Base-by-base conservation (phyloP, 2,797 vertebrate genomes). In the Anguilla obscura region DNA sequence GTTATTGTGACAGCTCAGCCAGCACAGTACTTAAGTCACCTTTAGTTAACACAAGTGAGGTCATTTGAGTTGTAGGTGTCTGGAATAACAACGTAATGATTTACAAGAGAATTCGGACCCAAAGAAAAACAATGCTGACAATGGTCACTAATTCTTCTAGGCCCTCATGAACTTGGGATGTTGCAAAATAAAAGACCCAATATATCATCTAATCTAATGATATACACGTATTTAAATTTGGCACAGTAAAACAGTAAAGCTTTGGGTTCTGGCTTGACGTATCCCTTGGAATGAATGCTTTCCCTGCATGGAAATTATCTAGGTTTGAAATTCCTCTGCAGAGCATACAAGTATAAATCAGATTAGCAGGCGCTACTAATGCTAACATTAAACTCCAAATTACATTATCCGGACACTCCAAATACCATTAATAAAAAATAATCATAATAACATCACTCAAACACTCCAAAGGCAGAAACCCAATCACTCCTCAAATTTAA, bases 211-310 rank as follows among this genome's bases (percentile, higher is more conserved):
- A 66, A 48, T 82, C 52, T 88, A 85, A 88, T 82, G 36, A 45
- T 14, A n/a, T 24, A 74, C 88, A 89, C n/a, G 69, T 9, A 89
- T 90, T 82, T 86, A 76, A 40, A 89, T 45, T 82, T 18, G 50
- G 36, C 33, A 87, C 66, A 45, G 40, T 45, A 45, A 86, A 52
- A n/a, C 79, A 86, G 33, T 18, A 9, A 45, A 21, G 52, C 58
- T 74, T 86, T 86, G 52, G 52, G 50, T 90, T 58, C 33, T 58
- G 63, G 24, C 63, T 66, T 66, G 63, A 66, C 1, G 3, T 33
- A 86, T 14, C 66, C 10, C 63, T 66, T 66, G 21, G 63, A 66
- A 66, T 21, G 63, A 66, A 66, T 66, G 18, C 5, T 66, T 14
- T 58, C 56, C 56, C 16, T 6, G 18, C 24, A 66, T 21, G 16